Evolutionary conservation across 92 coral and sea anemone genomes (phyloP), one percentile per base, ranked within the genome.

Genomic region (Parazoanthus darwini): DNA sequence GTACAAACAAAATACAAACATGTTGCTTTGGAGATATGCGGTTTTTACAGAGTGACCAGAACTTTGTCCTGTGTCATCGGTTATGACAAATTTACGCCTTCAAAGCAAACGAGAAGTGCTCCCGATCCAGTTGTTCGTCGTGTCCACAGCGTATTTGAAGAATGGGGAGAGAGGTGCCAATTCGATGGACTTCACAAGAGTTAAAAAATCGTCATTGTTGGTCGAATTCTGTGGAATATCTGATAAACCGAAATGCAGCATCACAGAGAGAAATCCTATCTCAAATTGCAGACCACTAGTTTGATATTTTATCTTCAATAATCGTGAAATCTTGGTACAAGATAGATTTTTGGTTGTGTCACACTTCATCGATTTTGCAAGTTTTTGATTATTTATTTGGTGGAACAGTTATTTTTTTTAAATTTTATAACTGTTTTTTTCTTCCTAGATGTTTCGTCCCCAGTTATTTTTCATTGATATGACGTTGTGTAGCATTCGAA

Each of bases 1-100:
- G 72, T 44, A 38, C 66, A 71, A 18, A 46, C 79, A 71, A 84
- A 73, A 75, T 44, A 18, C 37, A 70, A 82, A 39, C 75, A 82
- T 66, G 11, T 81, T 39, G 36, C 75, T 37, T 76, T 22, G 72
- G 72, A 82, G 59, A 82, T 39, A 48, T 7, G 54, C 63, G 78
- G 65, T 50, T 50, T 79, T 50, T 5, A 0, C 8, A 20, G 25
- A 63, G 25, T 22, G 22, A 22, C 51, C 16, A 76, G 51, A 38
- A 38, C n/a, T n/a, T 39, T 43, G 0, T 63, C 26, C 70, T 63
- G 25, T 63, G 26, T 63, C 20, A 15, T 15, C 59, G 42, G 42
- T 2, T 39, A 39, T 39, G 3, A 39, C 2, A 39, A 2, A 39
- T 39, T 39, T 39, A 39, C 15, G 8, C 8, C 58, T 51, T 51